phyloP scores from a whole-genome alignment of 2,113 vertebrate genomes.

The Ciconia maguari region DNA sequence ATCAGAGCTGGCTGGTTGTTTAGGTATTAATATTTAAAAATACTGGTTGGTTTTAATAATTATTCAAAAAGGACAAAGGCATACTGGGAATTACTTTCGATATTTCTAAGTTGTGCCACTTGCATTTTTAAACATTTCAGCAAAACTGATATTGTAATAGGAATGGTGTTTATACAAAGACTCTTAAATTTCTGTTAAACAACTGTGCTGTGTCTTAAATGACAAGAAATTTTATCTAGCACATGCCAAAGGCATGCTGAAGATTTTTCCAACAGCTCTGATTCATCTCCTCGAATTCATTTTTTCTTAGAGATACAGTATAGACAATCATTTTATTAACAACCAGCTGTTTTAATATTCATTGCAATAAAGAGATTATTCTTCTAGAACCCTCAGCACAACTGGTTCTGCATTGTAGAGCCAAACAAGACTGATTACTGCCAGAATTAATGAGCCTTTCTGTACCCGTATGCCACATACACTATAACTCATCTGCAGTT shows the following conservation, averaged over 20 bases:
- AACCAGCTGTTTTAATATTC: slow-evolving; percentile 34
- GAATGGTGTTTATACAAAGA: slow-evolving; percentile 33
- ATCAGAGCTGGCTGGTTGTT: not conserved
- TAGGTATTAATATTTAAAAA: not conserved
- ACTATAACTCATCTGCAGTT: not conserved
- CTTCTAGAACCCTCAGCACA: slow-evolving; percentile 16
- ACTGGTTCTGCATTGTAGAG: slow-evolving; percentile 5
- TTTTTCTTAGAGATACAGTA: slow-evolving; percentile 9
- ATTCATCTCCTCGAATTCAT: slow-evolving; percentile 26
- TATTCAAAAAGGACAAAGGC: not conserved
- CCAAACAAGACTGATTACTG: not conserved
- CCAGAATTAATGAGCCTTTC: slow-evolving; percentile 42
- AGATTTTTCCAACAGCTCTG: slow-evolving; percentile 51
- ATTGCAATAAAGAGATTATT: slow-evolving; percentile 29
- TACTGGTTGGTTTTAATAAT: not conserved
- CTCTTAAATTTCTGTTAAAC: slow-evolving; percentile 53
- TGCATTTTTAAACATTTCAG: slow-evolving; percentile 30
- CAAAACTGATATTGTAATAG: slow-evolving; percentile 12
- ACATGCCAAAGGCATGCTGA: slow-evolving; percentile 43
- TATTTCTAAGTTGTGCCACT: not conserved
- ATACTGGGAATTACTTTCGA: not conserved
- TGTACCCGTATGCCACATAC: not conserved
- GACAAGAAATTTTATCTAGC: slow-evolving; percentile 50
- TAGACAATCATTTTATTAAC: slow-evolving; percentile 25
- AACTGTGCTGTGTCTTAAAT: slow-evolving; percentile 59